Percentiles rank a stretch among this genome's conserved stretches.
Conservation (phyloP, 2,888 invertebrate species). For the Limulus polyphemus region DNA sequence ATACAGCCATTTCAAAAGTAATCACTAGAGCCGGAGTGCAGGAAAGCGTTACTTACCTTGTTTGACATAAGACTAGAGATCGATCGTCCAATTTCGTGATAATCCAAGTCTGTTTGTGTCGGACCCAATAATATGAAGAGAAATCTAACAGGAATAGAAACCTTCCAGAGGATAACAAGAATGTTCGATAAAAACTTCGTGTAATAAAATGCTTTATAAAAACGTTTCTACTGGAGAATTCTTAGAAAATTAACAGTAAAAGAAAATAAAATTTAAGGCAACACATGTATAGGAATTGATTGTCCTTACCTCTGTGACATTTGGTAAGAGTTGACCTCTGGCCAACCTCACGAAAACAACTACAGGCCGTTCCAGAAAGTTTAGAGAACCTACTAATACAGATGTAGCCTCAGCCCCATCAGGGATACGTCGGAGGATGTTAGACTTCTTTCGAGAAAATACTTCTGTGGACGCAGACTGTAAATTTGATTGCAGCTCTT, state of each 20-base stretch:
- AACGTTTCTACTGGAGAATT: too few species aligned
- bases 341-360: slow-evolving; percentile 81
- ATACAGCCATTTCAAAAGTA: too few species aligned
- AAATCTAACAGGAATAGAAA: slow-evolving; percentile 76
- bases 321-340: slow-evolving; percentile 66
- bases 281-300: too few species aligned
- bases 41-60: slow-evolving; percentile 41
- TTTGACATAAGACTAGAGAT: slow-evolving; percentile 94
- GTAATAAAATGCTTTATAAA: too few species aligned
- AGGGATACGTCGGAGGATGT: slow-evolving; percentile 75
- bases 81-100: slow-evolving; percentile 90
- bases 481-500: too few species aligned
- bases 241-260: too few species aligned
- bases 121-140: slow-evolving; percentile 87
- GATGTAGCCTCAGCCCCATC: slow-evolving; percentile 77
- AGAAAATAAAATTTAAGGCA: too few species aligned
- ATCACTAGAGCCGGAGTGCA: too few species aligned
- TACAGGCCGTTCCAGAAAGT: slow-evolving; percentile 79
- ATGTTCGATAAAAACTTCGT: too few species aligned
- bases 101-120: slow-evolving; percentile 63
- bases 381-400: slow-evolving; percentile 83
- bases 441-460: slow-evolving; percentile 44
- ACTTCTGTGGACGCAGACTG: slow-evolving; percentile 2
- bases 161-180: slow-evolving; percentile 31
- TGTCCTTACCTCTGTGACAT: slow-evolving; percentile 60